These are phyloP conservation scores for Vulpes vulpes DNA, from an alignment of 2,113 vertebrate species.

Conservation along the genomic window DNA sequence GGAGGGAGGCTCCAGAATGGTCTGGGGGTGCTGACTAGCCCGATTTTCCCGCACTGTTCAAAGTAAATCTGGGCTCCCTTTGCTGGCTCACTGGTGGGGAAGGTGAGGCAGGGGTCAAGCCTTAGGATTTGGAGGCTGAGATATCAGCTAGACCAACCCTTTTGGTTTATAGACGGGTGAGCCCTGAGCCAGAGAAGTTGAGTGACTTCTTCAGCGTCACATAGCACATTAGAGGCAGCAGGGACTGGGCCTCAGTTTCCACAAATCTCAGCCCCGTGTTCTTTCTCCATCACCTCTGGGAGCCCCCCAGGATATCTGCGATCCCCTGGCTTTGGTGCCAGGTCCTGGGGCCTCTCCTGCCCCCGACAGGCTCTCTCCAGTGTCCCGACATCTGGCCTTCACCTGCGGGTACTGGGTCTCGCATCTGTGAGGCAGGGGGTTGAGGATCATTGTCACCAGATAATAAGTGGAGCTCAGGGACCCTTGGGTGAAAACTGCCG, in stretches of 20 bases:
- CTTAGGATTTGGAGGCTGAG: background rate
- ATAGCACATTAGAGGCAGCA: background rate
- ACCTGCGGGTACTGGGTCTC: background rate
- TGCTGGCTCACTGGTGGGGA: background rate
- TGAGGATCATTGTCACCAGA: constrained; percentile 65
- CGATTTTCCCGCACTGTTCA: background rate
- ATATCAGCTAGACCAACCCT: background rate
- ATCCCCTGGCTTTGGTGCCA: background rate
- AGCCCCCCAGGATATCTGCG: background rate
- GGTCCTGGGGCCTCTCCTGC: background rate
- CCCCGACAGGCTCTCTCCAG: background rate
- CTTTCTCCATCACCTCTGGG: background rate
- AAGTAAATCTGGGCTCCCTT: background rate
- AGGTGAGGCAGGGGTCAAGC: background rate
- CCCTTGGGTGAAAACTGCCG: constrained; percentile 30
- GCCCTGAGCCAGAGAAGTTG: background rate
- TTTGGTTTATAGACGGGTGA: background rate
- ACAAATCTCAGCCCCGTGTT: accelerated
- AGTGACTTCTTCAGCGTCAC: background rate
- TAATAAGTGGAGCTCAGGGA: constrained; percentile 62
- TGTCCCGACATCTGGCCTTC: background rate
- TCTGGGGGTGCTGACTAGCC: accelerated
- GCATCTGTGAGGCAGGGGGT: constrained; percentile 41
- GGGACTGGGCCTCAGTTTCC: background rate
- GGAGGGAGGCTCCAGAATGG: background rate